Evolutionary conservation across 2,888 invertebrate species (phyloP).

Genomic region (Macaria notata): DNA sequence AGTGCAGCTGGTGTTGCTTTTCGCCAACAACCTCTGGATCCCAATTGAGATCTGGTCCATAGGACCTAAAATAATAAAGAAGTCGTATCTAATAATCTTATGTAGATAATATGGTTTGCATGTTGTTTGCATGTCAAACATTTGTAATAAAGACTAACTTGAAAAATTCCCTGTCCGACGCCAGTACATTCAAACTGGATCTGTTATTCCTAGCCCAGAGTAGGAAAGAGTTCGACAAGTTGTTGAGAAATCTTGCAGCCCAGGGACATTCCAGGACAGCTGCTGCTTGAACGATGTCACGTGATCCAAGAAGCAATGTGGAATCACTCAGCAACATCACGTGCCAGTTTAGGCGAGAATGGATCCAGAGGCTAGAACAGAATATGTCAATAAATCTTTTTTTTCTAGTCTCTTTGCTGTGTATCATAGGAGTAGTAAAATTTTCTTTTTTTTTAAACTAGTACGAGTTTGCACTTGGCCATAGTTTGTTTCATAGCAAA

Average conservation of each 20-base stretch:
- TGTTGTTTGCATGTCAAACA: background rate
- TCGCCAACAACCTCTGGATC: slow-evolving; percentile 55
- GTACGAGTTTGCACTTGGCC: too few species aligned
- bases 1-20: slow-evolving; percentile 53
- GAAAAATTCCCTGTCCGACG: slow-evolving; percentile 55
- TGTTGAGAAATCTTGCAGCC: slow-evolving; percentile 55
- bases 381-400: too few species aligned
- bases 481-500: too few species aligned
- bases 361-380: slow-evolving; percentile 61
- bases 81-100: background rate
- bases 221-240: slow-evolving; percentile 53
- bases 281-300: slow-evolving; percentile 58
- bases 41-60: slow-evolving; percentile 68
- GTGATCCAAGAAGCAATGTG: slow-evolving; percentile 51
- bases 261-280: slow-evolving; percentile 64
- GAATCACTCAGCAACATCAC: slow-evolving; percentile 60
- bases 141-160: slow-evolving; percentile 38
- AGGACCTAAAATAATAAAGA: slow-evolving; percentile 48
- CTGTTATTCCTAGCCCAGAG: slow-evolving; percentile 56
- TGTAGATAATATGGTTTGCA: background rate
- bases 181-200: slow-evolving; percentile 38
- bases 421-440: too few species aligned
- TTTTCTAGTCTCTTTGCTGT: too few species aligned
- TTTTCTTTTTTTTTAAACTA: too few species aligned
- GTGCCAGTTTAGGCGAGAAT: slow-evolving; percentile 63